Base-by-base conservation (phyloP, 2,888 invertebrate species). In the Mythimna loreyi region DNA sequence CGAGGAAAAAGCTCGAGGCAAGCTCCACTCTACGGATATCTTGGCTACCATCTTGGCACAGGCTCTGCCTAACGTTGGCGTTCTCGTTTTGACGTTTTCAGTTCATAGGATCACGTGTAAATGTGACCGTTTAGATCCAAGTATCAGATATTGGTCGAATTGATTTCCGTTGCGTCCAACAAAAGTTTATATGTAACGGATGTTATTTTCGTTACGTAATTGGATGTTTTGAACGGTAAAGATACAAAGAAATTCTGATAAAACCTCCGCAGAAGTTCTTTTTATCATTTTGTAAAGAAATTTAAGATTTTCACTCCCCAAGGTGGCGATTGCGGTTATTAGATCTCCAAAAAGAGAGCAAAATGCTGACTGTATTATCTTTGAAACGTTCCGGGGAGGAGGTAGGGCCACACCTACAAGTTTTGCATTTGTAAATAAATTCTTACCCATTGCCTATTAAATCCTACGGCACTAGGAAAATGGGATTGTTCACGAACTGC, bases 21-120 rank as follows among this genome's bases (percentile, higher is more conserved):
- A 73, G 85, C 85, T 87, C 83, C 81, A 84, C 80, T 85, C 83
- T 81, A 88, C 86, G 86, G 86, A 87, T 86, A 89, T 88, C 87
- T 86, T 85, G 87, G 88, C 89, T 85, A 86, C 83, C 87, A 88
- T 90, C 88, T 90, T 90, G 88, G 88, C 88, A 90, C 78, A 81
- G 81, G 76, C 82, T 80, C 77, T 85, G 82, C 80, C 83, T 84
- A 81, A 85, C 81, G 77, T 85, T 85, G 58, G 67, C 80, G 75
- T 87, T 82, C 80, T 81, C 77, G 77, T 78, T 74, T 84, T 73
- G 79, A 77, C 79, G 71, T 84, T 85, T 84, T 71, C 80, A 84
- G 79, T 80, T 78, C 62, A 72, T 72, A 69, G 61, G 67, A 82
- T 73, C 73, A 78, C 73, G 76, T 82, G 80, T 75, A 58, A 72